Base-by-base conservation (phyloP, 2,888 invertebrate genomes). In the Adelognathus sp. region DNA sequence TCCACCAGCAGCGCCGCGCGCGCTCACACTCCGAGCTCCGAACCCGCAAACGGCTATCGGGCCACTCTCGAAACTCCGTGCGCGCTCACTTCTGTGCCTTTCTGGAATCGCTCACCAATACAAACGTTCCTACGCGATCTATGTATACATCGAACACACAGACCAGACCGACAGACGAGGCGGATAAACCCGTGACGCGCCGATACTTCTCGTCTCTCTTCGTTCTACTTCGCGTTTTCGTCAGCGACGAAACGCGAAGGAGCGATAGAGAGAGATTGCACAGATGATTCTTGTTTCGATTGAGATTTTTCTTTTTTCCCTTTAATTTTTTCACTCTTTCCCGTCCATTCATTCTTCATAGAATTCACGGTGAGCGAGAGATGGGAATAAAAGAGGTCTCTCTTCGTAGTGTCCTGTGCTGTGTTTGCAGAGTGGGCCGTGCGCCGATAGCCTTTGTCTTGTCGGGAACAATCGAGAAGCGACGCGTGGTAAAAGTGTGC, bases 11-110 rank as follows among this genome's bases (percentile, higher is more conserved):
- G 66, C 66, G 66, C 52, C 66, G 66, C 54, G 27, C 52, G 27
- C 52, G 54, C 66, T 36, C 27, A 29, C 21, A 46, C 46, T 46
- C 46, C 46, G 52, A 67, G 66, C 24, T 54, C 93, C 93, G 94
- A 93, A 93, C 91, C 85, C 87, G 85, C 87, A 89, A 90, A 89
- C 89, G 89, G 89, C 90, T 89, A 87, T 87, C 88, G 85, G 85
- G 87, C 88, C 87, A 88, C 89, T 89, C 88, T 86, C 87, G 85
- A 85, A 85, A 83, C 85, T 81, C 76, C 61, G 82, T 77, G 81
- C 72, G 83, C 79, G 71, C 75, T 78, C 76, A 76, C 74, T 80
- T 71, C 67, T 31, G 60, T 69, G 39, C 33, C 56, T 33, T 46
- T 46, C 46, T 46, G 46, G 46, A 46, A 46, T 21, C n/a, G 9